Percentiles rank a stretch among this genome's conserved stretches.
phyloP scores from a whole-genome alignment of 2,113 vertebrate species.

The Bufo bufo region DNA sequence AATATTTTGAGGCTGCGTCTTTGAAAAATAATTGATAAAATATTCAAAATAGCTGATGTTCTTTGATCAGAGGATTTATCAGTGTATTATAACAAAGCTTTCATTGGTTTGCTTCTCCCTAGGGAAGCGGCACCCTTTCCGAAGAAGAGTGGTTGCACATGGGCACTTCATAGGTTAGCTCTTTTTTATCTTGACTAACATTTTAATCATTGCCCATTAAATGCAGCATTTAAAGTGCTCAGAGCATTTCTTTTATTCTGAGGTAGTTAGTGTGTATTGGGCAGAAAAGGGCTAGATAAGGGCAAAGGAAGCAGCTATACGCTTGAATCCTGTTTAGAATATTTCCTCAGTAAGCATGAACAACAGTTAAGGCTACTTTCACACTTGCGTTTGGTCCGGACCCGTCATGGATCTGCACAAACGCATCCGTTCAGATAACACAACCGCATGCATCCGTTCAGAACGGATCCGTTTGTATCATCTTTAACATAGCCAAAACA shows the following conservation, averaged over 20 bases:
- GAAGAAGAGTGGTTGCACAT: conserved; percentile 5
- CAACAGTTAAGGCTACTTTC: neutral
- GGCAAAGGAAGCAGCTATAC: neutral
- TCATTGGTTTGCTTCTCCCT: neutral
- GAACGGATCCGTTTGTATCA: too few species aligned
- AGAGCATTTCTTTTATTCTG: neutral
- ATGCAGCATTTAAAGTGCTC: neutral
- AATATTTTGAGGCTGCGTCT: neutral
- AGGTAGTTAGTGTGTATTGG: neutral
- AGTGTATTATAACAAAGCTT: neutral
- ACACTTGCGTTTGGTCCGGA: too few species aligned
- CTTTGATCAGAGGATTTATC: conserved; percentile 3
- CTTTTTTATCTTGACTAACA: neutral
- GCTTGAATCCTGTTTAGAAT: neutral
- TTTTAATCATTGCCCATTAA: conserved; percentile 18
- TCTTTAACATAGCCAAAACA: too few species aligned
- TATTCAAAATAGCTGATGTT: neutral
- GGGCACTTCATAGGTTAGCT: neutral
- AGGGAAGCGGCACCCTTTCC: neutral
- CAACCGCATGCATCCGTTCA: neutral
- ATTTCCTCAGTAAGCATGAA: neutral
- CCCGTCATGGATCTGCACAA: too few species aligned
- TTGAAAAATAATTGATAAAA: neutral
- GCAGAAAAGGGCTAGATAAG: neutral
- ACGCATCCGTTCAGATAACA: too few species aligned